A percentile compares a stretch with the other conserved stretches of the same genome.
Conservation (phyloP, 2,113 vertebrate species). For the Octodon degus region DNA sequence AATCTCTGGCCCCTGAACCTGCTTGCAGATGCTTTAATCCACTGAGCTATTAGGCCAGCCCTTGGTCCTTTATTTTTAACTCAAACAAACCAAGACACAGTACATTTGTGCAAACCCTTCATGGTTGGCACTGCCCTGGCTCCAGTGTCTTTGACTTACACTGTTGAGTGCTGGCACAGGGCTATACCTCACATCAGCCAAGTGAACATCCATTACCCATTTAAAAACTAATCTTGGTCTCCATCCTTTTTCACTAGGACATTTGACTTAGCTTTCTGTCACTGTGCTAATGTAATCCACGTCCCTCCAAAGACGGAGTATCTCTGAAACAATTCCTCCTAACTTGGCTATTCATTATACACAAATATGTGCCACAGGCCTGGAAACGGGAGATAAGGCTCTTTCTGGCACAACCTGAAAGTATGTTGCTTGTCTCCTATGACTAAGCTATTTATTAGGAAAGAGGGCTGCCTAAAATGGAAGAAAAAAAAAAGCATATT, state of each 20-base stretch:
- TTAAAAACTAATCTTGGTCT: slow-evolving; percentile 69
- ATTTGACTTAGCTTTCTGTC: slow-evolving; percentile 81
- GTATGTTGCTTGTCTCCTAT: slow-evolving; percentile 37
- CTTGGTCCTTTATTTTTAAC: not conserved
- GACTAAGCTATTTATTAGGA: slow-evolving; percentile 68
- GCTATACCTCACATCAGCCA: slow-evolving; percentile 49
- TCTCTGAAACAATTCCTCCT: slow-evolving; percentile 74
- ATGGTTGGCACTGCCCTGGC: not conserved
- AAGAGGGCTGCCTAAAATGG: not conserved
- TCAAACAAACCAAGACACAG: not conserved
- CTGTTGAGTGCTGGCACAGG: not conserved
- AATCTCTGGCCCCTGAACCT: too few species aligned
- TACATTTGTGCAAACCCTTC: not conserved
- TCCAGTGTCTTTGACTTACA: not conserved
- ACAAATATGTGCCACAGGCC: slow-evolving; percentile 74
- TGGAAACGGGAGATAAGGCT: slow-evolving; percentile 81
- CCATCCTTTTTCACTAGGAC: slow-evolving; percentile 73
- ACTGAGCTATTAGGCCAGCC: too few species aligned
- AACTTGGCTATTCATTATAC: slow-evolving; percentile 74
- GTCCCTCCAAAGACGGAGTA: slow-evolving; percentile 75
- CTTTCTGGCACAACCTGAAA: slow-evolving; percentile 77
- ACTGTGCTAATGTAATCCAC: slow-evolving; percentile 80
- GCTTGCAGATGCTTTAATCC: too few species aligned
- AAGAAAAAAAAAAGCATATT: not conserved
- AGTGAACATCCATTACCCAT: not conserved